Evolutionary conservation across 2,113 vertebrate species (phyloP), one percentile per base, ranked within the genome.

Genomic region (Cebus imitator): DNA sequence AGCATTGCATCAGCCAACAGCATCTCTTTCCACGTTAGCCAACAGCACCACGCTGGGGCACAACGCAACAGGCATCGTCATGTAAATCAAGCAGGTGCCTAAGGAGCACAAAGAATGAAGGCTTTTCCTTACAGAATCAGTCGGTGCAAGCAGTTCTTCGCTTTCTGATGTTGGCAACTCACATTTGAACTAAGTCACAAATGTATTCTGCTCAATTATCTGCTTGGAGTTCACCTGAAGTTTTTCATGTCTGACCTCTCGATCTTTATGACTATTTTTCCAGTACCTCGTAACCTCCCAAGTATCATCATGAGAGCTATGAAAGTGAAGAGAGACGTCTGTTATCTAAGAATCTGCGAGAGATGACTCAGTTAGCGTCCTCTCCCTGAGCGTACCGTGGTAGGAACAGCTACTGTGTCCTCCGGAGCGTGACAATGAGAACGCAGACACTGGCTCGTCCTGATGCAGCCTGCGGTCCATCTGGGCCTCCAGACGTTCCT

Each of bases 401-500:
- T 9, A 82, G 70, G 70, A 32, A 13, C 1, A 13, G 55, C 27
- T 64, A 8, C 37, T 79, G 89, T 83, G 78, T 87, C 92, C 91
- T 50, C 50, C 25, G 84, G 90, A 95, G 70, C 83, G 35, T 73
- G 85, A 87, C 37, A 32, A n/a, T 66, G 37, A 86, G 43, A 57
- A 93, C 45, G 27, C 25, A 94, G 97, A 66, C 43, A 20, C 87
- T 73, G 57, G 75, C 58, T 76, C 37, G 37, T 85, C 58, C 66
- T 16, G 45, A 87, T 81, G 37, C 5, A 94, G 76, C 57, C 13
- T 18, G 57, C 40, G 37, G 17, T 45, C 86, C 95, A 85, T 95
- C 79, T 94, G 95, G 84, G 96, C 79, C 86, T 96, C 85, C 17
- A 85, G 79, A 93, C 73, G 76, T 14, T 68, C 82, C 91, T 87